Evolutionary conservation across 1,140 invertebrate genomes (phyloP).

Genomic region (Drosophila virilis): DNA sequence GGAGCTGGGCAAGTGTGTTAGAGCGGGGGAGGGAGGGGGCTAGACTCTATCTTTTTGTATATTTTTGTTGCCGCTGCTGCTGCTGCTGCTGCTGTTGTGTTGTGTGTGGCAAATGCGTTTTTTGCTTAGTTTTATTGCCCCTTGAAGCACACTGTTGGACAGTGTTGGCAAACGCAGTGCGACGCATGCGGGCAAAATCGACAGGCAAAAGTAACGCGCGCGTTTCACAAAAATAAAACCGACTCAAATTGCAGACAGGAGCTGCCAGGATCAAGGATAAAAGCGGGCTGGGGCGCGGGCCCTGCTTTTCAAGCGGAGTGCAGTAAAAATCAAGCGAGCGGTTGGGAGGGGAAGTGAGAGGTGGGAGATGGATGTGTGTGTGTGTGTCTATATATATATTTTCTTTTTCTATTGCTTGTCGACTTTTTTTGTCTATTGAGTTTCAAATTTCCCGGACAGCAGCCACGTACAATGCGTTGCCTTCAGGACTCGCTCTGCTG

Average conservation of each 20-base stretch:
- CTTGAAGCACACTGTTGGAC: neutral
- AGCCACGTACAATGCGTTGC: slow-evolving; percentile 70
- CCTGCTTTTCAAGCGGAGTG: slow-evolving; percentile 65
- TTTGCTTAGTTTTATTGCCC: slow-evolving; percentile 78
- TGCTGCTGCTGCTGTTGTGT: too few relatives aligned
- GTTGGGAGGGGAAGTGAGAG: neutral
- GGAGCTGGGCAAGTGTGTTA: too few relatives aligned
- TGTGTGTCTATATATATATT: slow-evolving; percentile 36
- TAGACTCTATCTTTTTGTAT: neutral
- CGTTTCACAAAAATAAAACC: slow-evolving; percentile 29
- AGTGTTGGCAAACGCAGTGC: slow-evolving; percentile 57
- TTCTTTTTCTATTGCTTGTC: slow-evolving; percentile 79
- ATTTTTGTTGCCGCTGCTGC: neutral
- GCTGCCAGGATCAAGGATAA: slow-evolving; percentile 21
- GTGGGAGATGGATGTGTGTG: slow-evolving; percentile 7
- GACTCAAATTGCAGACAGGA: slow-evolving; percentile 66
- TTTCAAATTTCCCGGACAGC: slow-evolving; percentile 74
- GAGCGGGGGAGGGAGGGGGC: too few relatives aligned
- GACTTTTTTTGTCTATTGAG: slow-evolving; percentile 75
- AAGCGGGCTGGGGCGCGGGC: slow-evolving; percentile 21
- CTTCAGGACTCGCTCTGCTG: slow-evolving; percentile 11
- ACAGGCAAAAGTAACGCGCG: slow-evolving; percentile 43
- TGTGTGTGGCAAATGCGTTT: slow-evolving; percentile 65
- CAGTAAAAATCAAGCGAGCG: slow-evolving; percentile 76
- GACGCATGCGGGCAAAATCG: slow-evolving; percentile 67